These are phyloP conservation scores for Gila robusta DNA, from an alignment of 2,797 vertebrate genomes.

Conservation along the genomic window DNA sequence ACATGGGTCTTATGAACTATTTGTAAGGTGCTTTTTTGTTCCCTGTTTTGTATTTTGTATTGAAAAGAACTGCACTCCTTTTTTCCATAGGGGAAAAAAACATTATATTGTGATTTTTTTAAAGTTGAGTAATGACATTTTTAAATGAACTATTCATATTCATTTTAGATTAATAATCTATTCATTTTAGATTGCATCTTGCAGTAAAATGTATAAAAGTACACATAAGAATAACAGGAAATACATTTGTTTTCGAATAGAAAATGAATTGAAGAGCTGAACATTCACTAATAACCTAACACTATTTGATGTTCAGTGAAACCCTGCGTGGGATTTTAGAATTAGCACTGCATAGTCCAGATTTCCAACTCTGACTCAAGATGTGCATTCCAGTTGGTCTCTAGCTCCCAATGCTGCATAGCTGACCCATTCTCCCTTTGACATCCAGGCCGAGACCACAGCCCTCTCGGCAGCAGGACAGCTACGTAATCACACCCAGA, in stretches of 20 bases:
- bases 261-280: constrained; percentile 4
- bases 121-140: neutral
- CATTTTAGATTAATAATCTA: neutral
- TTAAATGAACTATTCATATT: neutral
- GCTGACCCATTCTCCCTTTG: constrained; percentile 46
- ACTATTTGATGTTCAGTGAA: constrained; percentile 31
- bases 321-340: constrained; percentile 35
- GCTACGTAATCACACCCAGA: constrained; percentile 59
- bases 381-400: constrained; percentile 53
- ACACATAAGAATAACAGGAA: neutral
- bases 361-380: constrained; percentile 45
- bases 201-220: neutral
- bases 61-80: neutral
- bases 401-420: constrained; percentile 31
- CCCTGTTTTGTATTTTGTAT: neutral
- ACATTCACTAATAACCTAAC: neutral
- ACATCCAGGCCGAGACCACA: constrained; percentile 46
- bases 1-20: neutral
- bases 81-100: neutral
- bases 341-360: constrained; percentile 25
- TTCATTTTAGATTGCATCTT: neutral
- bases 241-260: neutral
- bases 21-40: neutral
- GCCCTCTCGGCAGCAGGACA: constrained; percentile 47
- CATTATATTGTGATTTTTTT: neutral